Evolutionary conservation across 2,888 invertebrate genomes (phyloP), one percentile per base, ranked within the genome.

Genomic region (Galerucella nymphaeae): DNA sequence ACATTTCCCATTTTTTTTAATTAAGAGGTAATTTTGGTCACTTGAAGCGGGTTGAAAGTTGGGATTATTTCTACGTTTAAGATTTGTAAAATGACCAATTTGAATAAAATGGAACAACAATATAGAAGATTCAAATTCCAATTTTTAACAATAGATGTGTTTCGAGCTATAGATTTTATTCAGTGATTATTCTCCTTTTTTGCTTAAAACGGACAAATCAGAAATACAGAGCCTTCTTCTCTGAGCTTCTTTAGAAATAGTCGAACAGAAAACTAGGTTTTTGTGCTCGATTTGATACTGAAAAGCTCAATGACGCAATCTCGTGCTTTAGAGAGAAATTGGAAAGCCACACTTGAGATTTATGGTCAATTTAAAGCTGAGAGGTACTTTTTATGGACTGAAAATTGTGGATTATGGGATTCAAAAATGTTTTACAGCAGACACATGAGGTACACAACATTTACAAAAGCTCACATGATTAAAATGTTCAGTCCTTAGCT

Each of bases 311-410:
- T 55, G 55, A 55, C 9, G 11, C 20, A 55, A 11, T 55, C 18
- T 16, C 20, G 18, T 16, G 18, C 18, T 55, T 55, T 55, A 55
- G 55, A 45, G 55, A 45, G 45, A 55, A 18, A 55, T 55, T 13
- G 55, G 18, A 55, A 55, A 55, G 18, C 55, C 18, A 4, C 55
- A 20, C 55, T 55, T 55, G 55, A 55, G 55, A 55, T 55, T 55
- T 20, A 55, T 55, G 55, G 55, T 55, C 55, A 55, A 55, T 55
- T 55, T 55, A 20, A 55, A 55, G 18, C 20, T 20, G 2, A 55
- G 9, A 16, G 20, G 55, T 11, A 55, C 55, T 55, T 10, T 55
- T 55, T 14, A 55, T 55, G 55, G 5, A 20, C 20, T 55, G 11
- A 18, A 55, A 55, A 45, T 14, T 13, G 14, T 13, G 45, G 11